Base-by-base conservation (phyloP, 2,797 vertebrate species). In the Notolabrus celidotus region DNA sequence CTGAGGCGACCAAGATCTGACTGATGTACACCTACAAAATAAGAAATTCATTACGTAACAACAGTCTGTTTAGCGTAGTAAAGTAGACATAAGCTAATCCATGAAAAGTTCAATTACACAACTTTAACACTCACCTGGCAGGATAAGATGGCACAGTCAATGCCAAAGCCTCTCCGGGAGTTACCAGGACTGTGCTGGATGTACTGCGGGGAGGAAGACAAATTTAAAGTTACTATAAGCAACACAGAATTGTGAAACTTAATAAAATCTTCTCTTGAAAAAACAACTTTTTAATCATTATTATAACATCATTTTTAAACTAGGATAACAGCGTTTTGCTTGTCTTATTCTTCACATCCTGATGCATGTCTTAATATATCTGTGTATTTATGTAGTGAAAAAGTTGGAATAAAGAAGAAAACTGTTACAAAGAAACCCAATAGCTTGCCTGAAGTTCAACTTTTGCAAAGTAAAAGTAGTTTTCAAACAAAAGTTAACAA, bases 131-230 rank as follows among this genome's bases (percentile, higher is more conserved):
- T 27, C 62, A 98, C 98, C 87, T 99, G 98, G 66, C 97, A 99
- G 0, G 98, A 97, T 67, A 99, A 93, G 86, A 99, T 99, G 36
- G 98, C 98, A 2, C 98, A 99, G 90, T 99, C 98, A 1, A 99
- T 97, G 85, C 98, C 98, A 14, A 99, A 99, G 23, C 98, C 98
- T 53, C 98, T 92, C 60, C 94, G 95, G 0, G 98, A 98, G 87
- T 95, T 98, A 19, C 96, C 97, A 0, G 97, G 98, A 83, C 98
- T 99, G 88, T 98, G 96, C 34, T 96, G 94, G 60, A 99, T 94
- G 71, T 99, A 99, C 98, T 99, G 91, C 15, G 87, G 61, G 25
- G n/a, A 64, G n/a, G n/a, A 7, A 62, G 17, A 71, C 25, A 51
- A 3, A 59, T 12, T 15, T 0, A 29, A 15, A 22, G 17, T 42